Base-by-base conservation (phyloP, 1,140 invertebrate species). In the Lutraria rhynchaena region DNA sequence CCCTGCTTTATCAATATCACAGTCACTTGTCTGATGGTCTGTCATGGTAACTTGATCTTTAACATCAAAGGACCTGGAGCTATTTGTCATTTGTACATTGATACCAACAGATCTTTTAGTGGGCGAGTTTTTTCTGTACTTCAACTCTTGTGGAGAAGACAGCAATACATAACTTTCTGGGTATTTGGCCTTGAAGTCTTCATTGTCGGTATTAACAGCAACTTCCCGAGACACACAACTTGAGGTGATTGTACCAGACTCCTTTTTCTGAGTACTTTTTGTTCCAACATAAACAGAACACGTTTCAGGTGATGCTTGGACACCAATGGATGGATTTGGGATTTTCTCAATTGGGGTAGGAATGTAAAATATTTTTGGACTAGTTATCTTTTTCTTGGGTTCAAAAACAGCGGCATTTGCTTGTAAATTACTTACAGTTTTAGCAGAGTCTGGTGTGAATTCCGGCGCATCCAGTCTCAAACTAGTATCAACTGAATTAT, bases 71-170 rank as follows among this genome's bases (percentile, higher is more conserved):
- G n/a, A 15, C 44, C 49, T 77, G 19, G 3, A 9, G 15, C 2
- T 17, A 11, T 22, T 31, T 29, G 24, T 51, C 19, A 19, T 35
- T 5, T 15, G 53, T 29, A 55, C 33, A 57, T 67, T 67, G 1
- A 67, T 67, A 24, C 75, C 75, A 24, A 77, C 41, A 31, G 74
- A 22, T 19, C 74, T 61, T 31, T 49, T n/a, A n/a, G n/a, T n/a
- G n/a, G n/a, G n/a, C n/a, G n/a, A n/a, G n/a, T n/a, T n/a, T n/a
- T n/a, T n/a, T n/a, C n/a, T n/a, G n/a, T n/a, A n/a, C n/a, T n/a
- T n/a, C n/a, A n/a, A n/a, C n/a, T n/a, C n/a, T n/a, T n/a, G n/a
- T n/a, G n/a, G n/a, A n/a, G n/a, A n/a, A n/a, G n/a, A n/a, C n/a
- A n/a, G n/a, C n/a, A n/a, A n/a, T n/a, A n/a, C n/a, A n/a, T n/a